phyloP scores from a whole-genome alignment of 2,113 vertebrate genomes.

The Cricetomys ansorgei region DNA sequence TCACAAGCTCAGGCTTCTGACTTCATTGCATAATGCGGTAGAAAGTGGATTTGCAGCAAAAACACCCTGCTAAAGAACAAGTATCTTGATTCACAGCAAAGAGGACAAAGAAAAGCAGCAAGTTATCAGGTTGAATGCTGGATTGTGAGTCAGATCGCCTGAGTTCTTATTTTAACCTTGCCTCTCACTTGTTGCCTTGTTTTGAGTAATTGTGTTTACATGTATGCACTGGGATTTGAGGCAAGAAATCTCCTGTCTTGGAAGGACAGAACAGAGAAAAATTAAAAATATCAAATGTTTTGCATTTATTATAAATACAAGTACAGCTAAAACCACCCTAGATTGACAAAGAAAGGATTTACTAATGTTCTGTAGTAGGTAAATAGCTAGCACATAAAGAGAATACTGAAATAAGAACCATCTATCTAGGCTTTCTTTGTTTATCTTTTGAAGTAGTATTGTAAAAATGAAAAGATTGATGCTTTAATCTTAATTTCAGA shows the following conservation, averaged over 20 bases:
- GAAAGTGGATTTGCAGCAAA: slow-evolving; percentile 80
- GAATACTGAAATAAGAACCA: slow-evolving; percentile 15
- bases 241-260: slow-evolving; percentile 57
- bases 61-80: slow-evolving; percentile 77
- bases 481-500: slow-evolving; percentile 51
- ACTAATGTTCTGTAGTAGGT: slow-evolving; percentile 29
- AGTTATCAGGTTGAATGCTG: slow-evolving; percentile 75
- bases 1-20: slow-evolving; percentile 83
- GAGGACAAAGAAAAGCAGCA: slow-evolving; percentile 79
- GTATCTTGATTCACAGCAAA: slow-evolving; percentile 78
- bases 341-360: slow-evolving; percentile 61
- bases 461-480: slow-evolving; percentile 28
- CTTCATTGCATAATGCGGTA: slow-evolving; percentile 84
- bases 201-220: slow-evolving; percentile 77
- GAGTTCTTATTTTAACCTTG: slow-evolving; percentile 77
- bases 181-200: slow-evolving; percentile 81
- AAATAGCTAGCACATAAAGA: slow-evolving; percentile 39
- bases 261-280: slow-evolving; percentile 47
- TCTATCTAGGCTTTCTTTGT: slow-evolving; percentile 3
- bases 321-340: slow-evolving; percentile 56
- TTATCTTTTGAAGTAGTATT: slow-evolving; percentile 37
- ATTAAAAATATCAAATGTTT: slow-evolving; percentile 35
- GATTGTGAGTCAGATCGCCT: slow-evolving; percentile 80
- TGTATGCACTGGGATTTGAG: slow-evolving; percentile 72
- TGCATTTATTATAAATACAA: slow-evolving; percentile 55